A percentile compares a stretch with the other conserved stretches of the same genome.
These are phyloP conservation scores for Miichthys miiuy DNA, from an alignment of 2,797 vertebrate species.

Conservation along the genomic window DNA sequence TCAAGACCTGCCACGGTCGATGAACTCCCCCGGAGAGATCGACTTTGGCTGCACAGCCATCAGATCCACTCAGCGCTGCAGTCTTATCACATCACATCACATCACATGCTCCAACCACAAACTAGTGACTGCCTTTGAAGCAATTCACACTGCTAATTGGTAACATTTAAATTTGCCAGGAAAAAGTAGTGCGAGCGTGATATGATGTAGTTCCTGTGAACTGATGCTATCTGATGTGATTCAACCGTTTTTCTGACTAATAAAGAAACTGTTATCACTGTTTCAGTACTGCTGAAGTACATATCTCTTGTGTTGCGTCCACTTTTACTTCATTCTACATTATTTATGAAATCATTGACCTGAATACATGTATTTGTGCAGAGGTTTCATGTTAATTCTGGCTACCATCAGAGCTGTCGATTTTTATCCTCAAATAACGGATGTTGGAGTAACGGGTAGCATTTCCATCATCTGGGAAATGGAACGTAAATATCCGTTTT, in stretches of 20 bases:
- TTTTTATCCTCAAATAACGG: slow-evolving; percentile 38
- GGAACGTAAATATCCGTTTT: slow-evolving; percentile 47
- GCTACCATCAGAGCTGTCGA: slow-evolving; percentile 29
- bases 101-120: slow-evolving; percentile 70
- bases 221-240: slow-evolving; percentile 35
- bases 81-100: slow-evolving; percentile 12
- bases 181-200: neutral
- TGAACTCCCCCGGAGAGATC: slow-evolving; percentile 18
- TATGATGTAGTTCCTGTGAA: slow-evolving; percentile 11
- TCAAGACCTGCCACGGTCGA: slow-evolving; percentile 44
- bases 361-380: slow-evolving; percentile 41
- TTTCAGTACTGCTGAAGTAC: neutral
- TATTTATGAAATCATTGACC: slow-evolving; percentile 25
- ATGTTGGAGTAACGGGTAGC: slow-evolving; percentile 14
- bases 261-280: neutral
- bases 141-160: slow-evolving; percentile 35
- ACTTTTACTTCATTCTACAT: slow-evolving; percentile 21
- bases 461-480: slow-evolving; percentile 34
- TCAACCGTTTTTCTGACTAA: slow-evolving; percentile 25
- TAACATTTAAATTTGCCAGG: slow-evolving; percentile 18
- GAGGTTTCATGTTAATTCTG: slow-evolving; percentile 28
- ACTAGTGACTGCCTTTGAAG: slow-evolving; percentile 32
- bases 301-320: neutral
- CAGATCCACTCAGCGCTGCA: slow-evolving; percentile 21
- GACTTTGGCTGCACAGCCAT: slow-evolving; percentile 22